A percentile compares a stretch with the other conserved stretches of the same genome.
These are phyloP conservation scores for Gerris buenoi DNA, from an alignment of 1,140 invertebrate genomes.

Conservation along the genomic window DNA sequence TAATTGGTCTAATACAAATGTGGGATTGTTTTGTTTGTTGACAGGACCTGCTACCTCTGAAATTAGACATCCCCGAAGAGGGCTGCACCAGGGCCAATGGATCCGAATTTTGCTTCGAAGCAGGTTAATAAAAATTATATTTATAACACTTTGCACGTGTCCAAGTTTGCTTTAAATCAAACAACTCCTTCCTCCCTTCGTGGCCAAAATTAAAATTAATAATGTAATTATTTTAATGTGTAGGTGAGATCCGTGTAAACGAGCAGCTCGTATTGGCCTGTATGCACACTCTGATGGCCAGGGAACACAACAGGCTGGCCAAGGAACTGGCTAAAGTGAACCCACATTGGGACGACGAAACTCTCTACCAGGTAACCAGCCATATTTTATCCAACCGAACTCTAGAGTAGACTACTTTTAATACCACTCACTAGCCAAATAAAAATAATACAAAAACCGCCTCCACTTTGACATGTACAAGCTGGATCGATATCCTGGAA, in stretches of 20 bases:
- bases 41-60: slow-evolving; percentile 75
- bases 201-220: background rate
- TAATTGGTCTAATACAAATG: no score
- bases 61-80: slow-evolving; percentile 77
- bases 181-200: background rate
- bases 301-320: slow-evolving; percentile 84
- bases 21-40: no score
- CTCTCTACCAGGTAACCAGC: slow-evolving; percentile 57
- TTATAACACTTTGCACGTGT: no score
- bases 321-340: slow-evolving; percentile 54
- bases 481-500: no score
- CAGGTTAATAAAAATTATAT: slow-evolving; percentile 43
- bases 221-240: background rate
- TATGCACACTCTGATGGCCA: slow-evolving; percentile 32
- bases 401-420: no score
- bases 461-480: no score
- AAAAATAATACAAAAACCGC: no score
- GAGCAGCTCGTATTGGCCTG: slow-evolving; percentile 39
- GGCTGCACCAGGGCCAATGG: slow-evolving; percentile 75
- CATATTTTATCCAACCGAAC: background rate
- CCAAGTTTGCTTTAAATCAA: background rate
- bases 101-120: slow-evolving; percentile 83
- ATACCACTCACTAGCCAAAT: no score
- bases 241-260: slow-evolving; percentile 34
- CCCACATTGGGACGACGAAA: slow-evolving; percentile 77